Evolutionary conservation across 2,113 vertebrate genomes (phyloP), one percentile per base, ranked within the genome.

Genomic region (Gadus chalcogrammus): DNA sequence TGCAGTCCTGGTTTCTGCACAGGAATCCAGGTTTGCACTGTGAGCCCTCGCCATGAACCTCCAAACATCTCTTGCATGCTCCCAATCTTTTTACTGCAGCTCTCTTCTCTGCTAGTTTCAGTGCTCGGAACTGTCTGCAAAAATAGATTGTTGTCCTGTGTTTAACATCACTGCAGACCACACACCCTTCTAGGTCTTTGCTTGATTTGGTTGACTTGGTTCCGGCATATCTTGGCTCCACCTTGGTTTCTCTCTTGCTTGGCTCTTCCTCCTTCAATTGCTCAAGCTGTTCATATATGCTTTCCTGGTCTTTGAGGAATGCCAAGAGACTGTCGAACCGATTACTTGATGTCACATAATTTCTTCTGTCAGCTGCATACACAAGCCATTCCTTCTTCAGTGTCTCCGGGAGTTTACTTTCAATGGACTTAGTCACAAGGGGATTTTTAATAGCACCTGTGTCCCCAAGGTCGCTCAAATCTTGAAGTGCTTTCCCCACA

Each of bases 351-450:
- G 18, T 9, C 16, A 72, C 61, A 31, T 53, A 15, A 65, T 65
- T 72, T 15, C 56, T 24, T 17, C 16, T 8, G 15, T 77, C 53
- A 59, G 56, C 56, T 15, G n/a, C 56, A 59, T 55, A 55, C 12
- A 55, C 53, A 55, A 55, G 53, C 53, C 3, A 70, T 16, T 65
- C 73, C 5, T 75, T 70, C 53, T 70, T 53, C 0, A 75, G 15
- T 3, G 38, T 12, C 2, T 75, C 73, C 0, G 74, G 69, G 12
- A 76, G 69, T 53, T 76, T 71, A 4, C 69, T 58, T 63, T 76
- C 68, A 15, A 70, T 62, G 4, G 63, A 55, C 15, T 75, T 75
- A 17, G 38, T 55, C 55, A 75, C 56, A 13, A 76, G 24, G 1
- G 60, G 60, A 20, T 76, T 76, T 15, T 76, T 76, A 0, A 71